phyloP scores from a whole-genome alignment of 2,888 invertebrate species.

The Pilophorus perplexus region DNA sequence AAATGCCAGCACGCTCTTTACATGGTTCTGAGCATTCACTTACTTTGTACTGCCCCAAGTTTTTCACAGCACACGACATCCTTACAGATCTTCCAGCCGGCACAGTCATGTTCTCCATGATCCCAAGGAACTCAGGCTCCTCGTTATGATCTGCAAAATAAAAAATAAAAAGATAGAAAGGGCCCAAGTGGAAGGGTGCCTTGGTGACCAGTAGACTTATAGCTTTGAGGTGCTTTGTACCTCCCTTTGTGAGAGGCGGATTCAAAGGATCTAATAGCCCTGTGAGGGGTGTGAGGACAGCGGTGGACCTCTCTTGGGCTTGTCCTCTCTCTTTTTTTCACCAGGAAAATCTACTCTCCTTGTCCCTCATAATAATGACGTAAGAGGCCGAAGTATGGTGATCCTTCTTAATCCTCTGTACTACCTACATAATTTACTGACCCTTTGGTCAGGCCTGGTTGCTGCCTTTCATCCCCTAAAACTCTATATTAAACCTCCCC shows the following conservation, averaged over 20 bases:
- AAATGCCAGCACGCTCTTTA: too few relatives aligned
- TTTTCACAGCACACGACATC: conserved; percentile 85
- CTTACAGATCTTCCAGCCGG: conserved; percentile 85
- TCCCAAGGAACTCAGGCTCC: conserved; percentile 87
- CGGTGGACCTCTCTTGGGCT: conserved; percentile 16
- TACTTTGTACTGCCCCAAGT: conserved; percentile 88
- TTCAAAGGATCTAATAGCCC: conserved; percentile 42
- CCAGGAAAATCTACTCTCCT: conserved; percentile 31
- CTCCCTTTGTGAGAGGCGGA: conserved; percentile 9
- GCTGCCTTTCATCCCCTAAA: too few relatives aligned
- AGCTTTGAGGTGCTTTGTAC: conserved; percentile 35
- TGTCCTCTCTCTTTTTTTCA: conserved; percentile 24
- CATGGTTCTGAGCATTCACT: too few relatives aligned
- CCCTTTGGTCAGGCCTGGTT: too few relatives aligned
- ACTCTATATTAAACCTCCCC: too few relatives aligned
- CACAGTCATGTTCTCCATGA: conserved; percentile 86
- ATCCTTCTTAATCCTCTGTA: conserved; percentile 21
- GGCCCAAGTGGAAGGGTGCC: not conserved
- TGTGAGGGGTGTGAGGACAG: not conserved
- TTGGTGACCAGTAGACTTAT: conserved; percentile 35
- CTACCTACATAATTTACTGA: conserved; percentile 19
- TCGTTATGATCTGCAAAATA: conserved; percentile 54
- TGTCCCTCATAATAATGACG: conserved; percentile 31
- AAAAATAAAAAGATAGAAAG: conserved; percentile 12
- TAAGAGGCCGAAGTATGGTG: conserved; percentile 27